phyloP scores from a whole-genome alignment of 2,888 invertebrate species.

The Crematogaster levior region DNA sequence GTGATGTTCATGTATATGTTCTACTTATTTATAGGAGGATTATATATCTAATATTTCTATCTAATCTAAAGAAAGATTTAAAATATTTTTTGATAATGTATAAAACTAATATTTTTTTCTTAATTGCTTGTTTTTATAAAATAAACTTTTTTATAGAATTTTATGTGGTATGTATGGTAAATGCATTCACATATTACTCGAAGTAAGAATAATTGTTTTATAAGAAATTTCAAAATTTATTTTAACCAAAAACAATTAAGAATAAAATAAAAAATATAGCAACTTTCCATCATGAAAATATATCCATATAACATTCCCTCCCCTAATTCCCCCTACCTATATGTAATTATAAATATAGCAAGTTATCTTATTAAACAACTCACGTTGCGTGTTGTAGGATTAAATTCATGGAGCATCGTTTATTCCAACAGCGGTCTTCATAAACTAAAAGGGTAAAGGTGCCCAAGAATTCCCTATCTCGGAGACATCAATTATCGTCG shows the following conservation, averaged over 20 bases:
- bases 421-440: conserved; percentile 36
- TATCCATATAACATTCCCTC: not conserved
- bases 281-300: not conserved
- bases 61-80: no score
- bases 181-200: not conserved
- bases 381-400: conserved; percentile 21
- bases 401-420: conserved; percentile 28
- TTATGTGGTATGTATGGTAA: not conserved
- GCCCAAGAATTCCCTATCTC: conserved; percentile 53
- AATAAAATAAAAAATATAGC: not conserved
- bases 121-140: no score
- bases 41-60: not conserved
- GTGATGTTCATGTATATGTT: conserved; percentile 28
- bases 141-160: not conserved
- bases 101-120: no score
- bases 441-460: conserved; percentile 31
- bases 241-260: not conserved
- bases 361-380: conserved; percentile 24
- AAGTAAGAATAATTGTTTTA: not conserved
- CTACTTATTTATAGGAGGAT: not conserved
- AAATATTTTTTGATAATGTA: no score
- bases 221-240: not conserved
- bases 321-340: no score
- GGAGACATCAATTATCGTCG: conserved; percentile 66
- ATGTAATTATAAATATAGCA: not conserved